Conservation (phyloP, 2,888 invertebrate genomes). For the Drosophila bunnanda region DNA sequence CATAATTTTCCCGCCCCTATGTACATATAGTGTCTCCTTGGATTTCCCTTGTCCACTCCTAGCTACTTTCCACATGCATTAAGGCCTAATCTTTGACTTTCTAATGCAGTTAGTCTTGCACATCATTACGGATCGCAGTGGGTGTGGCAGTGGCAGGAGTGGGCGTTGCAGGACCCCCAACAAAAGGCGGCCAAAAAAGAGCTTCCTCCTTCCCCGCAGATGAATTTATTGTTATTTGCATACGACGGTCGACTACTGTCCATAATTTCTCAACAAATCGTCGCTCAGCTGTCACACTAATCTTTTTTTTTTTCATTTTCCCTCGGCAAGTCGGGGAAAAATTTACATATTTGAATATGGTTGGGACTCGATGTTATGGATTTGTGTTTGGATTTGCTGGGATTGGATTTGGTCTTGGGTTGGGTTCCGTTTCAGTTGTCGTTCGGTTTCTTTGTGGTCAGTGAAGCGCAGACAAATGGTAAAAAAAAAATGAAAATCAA, state of each 20-base stretch:
- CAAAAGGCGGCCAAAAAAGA: conserved; percentile 5
- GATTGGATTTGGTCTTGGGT: conserved; percentile 35
- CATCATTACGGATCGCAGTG: conserved; percentile 62
- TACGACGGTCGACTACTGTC: conserved; percentile 74
- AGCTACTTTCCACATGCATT: conserved; percentile 64
- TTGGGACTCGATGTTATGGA: conserved; percentile 29
- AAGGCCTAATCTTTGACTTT: conserved; percentile 63
- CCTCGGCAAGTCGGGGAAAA: conserved; percentile 18
- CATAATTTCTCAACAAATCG: conserved; percentile 80
- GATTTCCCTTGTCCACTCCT: conserved; percentile 9
- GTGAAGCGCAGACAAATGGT: conserved; percentile 72
- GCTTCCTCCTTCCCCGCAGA: conserved; percentile 68
- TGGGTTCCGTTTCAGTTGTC: conserved; percentile 25
- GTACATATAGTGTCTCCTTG: not conserved
- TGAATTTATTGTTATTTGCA: conserved; percentile 76
- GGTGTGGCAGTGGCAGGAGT: conserved; percentile 20
- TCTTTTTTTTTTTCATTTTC: conserved; percentile 46
- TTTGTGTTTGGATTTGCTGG: conserved; percentile 28
- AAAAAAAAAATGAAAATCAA: conserved; percentile 42
- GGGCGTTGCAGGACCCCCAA: conserved; percentile 26
- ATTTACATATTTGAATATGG: conserved; percentile 67
- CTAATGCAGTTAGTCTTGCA: conserved; percentile 72
- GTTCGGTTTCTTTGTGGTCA: conserved; percentile 55
- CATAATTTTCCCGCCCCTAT: conserved; percentile 11
- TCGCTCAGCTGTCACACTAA: conserved; percentile 80